A percentile compares a stretch with the other conserved stretches of the same genome.
Conservation (phyloP, 1,140 invertebrate genomes). For the Globodera rostochiensis region DNA sequence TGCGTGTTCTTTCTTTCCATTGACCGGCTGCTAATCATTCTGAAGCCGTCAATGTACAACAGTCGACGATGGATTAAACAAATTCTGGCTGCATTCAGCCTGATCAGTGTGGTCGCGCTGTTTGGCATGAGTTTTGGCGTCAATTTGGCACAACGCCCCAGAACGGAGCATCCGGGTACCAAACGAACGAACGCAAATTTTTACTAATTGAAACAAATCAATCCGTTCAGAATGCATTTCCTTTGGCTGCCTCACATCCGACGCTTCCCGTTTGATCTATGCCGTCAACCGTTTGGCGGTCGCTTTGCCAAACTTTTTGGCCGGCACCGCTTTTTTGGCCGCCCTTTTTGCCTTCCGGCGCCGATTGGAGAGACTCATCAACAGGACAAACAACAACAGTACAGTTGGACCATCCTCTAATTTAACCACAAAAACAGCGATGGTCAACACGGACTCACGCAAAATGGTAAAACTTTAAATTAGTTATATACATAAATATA, state of each 20-base stretch:
- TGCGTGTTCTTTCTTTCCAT: conserved; percentile 29
- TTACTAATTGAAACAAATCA: not conserved
- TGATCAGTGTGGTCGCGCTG: conserved; percentile 6
- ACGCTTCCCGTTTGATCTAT: conserved; percentile 33
- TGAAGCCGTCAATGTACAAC: conserved; percentile 15
- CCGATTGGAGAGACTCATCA: conserved; percentile 2
- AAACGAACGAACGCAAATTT: not conserved
- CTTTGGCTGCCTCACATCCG: conserved; percentile 32
- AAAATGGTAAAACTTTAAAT: conserved; percentile 13
- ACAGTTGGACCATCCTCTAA: no score
- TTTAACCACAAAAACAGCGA: conserved; percentile 3
- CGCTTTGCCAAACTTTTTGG: conserved; percentile 28
- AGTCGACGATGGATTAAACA: conserved; percentile 1
- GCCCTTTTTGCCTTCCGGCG: conserved; percentile 25
- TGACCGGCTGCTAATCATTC: conserved; percentile 29
- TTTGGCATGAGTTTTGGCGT: conserved; percentile 30
- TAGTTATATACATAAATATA: no score
- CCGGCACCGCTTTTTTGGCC: conserved; percentile 22
- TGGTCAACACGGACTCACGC: conserved; percentile 2
- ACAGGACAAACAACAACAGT: not conserved
- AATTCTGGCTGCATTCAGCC: conserved; percentile 1
- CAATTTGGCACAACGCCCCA: conserved; percentile 29
- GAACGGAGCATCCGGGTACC: conserved; percentile 16
- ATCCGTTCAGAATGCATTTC: conserved; percentile 16
- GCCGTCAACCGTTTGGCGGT: conserved; percentile 26